Evolutionary conservation across 2,797 vertebrate genomes (phyloP).

Genomic region (Percopsis omiscomaycus): DNA sequence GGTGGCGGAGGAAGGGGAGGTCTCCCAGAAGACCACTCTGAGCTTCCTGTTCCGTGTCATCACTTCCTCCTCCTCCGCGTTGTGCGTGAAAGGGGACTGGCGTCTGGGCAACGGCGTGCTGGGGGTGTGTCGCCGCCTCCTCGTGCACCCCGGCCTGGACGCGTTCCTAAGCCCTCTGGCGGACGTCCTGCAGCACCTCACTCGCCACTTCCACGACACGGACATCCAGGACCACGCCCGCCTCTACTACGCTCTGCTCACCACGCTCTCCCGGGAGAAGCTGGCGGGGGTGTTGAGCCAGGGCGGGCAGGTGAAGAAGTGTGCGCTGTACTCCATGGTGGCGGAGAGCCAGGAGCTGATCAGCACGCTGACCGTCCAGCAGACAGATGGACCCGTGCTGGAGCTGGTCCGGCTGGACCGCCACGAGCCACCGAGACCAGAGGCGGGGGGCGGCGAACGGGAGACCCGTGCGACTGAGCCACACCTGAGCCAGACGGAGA

Average conservation of each 20-base stretch:
- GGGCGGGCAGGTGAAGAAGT: conserved; percentile 66
- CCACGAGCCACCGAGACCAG: neutral
- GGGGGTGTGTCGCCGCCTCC: conserved; percentile 77
- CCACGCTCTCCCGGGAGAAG: conserved; percentile 82
- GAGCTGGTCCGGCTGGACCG: conserved; percentile 52
- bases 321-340: conserved; percentile 56
- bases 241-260: conserved; percentile 85
- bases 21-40: conserved; percentile 69
- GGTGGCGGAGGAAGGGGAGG: conserved; percentile 75
- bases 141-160: conserved; percentile 76
- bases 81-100: conserved; percentile 73
- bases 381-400: conserved; percentile 56
- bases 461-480: neutral
- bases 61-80: conserved; percentile 44
- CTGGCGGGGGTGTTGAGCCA: conserved; percentile 70
- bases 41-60: conserved; percentile 73
- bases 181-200: conserved; percentile 78
- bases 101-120: conserved; percentile 80
- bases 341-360: conserved; percentile 83
- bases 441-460: neutral
- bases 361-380: conserved; percentile 74
- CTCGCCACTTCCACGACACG: conserved; percentile 73
- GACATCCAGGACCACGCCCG: conserved; percentile 85
- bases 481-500: neutral
- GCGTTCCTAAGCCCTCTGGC: conserved; percentile 74